Conservation (phyloP, 2,113 vertebrate species). For the Lepus europaeus region DNA sequence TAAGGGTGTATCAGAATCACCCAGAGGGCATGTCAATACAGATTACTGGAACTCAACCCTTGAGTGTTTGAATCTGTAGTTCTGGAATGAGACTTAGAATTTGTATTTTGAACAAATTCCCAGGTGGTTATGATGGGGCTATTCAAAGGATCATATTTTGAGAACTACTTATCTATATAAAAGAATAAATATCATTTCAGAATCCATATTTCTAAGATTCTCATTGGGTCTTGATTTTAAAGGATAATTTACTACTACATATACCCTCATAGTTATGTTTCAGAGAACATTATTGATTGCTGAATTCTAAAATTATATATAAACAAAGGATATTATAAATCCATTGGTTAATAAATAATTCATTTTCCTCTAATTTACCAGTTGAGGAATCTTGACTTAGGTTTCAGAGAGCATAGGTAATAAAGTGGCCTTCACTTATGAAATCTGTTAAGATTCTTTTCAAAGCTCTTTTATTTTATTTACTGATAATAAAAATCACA, state of each 20-base stretch:
- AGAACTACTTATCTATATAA: neutral
- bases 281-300: conserved; percentile 20
- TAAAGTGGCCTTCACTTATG: neutral
- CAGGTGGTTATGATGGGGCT: neutral
- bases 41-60: neutral
- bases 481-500: neutral
- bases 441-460: neutral
- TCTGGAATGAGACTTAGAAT: neutral
- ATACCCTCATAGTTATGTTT: neutral
- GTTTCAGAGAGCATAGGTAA: neutral
- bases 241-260: neutral
- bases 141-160: neutral
- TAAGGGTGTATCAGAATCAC: neutral
- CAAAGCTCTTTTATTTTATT: conserved; percentile 16
- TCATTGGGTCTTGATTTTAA: conserved; percentile 15
- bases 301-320: conserved; percentile 31
- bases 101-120: conserved; percentile 33
- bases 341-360: neutral
- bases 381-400: conserved; percentile 43
- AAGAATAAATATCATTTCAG: conserved; percentile 20
- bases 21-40: neutral
- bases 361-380: neutral
- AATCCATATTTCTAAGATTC: neutral
- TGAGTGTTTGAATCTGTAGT: neutral
- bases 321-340: neutral